These are phyloP conservation scores for Geopemphigus sp. DNA, from an alignment of 1,140 invertebrate genomes.

Conservation along the genomic window DNA sequence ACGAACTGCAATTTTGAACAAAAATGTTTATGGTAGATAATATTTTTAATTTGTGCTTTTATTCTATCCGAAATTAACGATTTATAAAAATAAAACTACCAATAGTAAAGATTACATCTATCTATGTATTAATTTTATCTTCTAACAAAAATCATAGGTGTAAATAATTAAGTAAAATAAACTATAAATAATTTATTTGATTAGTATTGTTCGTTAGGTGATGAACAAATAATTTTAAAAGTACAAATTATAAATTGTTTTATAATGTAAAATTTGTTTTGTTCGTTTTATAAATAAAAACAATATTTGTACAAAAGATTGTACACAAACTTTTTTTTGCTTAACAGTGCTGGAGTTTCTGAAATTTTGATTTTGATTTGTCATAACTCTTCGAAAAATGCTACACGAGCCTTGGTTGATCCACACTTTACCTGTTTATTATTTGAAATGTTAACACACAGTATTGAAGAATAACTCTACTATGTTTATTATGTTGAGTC, in stretches of 20 bases:
- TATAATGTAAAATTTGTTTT: neutral
- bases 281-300: conserved; percentile 38
- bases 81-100: conserved; percentile 6
- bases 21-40: neutral
- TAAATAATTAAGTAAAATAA: conserved; percentile 16
- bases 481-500: neutral
- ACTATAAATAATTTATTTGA: conserved; percentile 41
- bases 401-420: conserved; percentile 88
- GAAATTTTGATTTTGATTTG: conserved; percentile 24
- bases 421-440: conserved; percentile 71
- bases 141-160: conserved; percentile 1
- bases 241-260: neutral
- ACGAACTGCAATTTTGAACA: neutral
- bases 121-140: conserved; percentile 4
- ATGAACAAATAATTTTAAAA: conserved; percentile 20
- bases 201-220: conserved; percentile 35
- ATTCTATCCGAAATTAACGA: neutral
- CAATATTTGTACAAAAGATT: neutral
- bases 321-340: neutral
- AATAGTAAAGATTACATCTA: neutral
- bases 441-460: conserved; percentile 8
- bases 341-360: neutral
- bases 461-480: no score
- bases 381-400: conserved; percentile 89
- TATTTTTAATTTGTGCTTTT: conserved; percentile 2